Evolutionary conservation across 2,888 invertebrate genomes (phyloP).

Genomic region (Leucania comma): DNA sequence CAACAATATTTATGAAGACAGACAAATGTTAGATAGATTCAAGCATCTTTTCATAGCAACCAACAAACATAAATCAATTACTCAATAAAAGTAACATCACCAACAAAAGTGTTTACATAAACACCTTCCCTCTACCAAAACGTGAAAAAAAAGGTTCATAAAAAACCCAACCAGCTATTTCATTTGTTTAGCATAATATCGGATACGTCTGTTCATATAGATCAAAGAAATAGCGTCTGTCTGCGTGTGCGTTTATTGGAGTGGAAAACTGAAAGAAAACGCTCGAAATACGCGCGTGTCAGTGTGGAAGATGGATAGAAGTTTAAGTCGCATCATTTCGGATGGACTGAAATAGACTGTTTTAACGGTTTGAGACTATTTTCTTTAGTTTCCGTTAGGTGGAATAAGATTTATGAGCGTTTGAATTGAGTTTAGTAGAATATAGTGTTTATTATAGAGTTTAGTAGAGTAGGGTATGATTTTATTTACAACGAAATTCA

Average conservation of each 20-base stretch:
- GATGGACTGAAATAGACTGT: conserved; percentile 26
- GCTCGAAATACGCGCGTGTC: conserved; percentile 68
- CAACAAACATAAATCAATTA: not conserved
- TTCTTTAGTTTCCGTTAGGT: not conserved
- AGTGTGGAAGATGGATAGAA: conserved; percentile 46
- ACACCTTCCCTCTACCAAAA: conserved; percentile 2
- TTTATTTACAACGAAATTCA: not conserved
- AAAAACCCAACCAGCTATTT: conserved; percentile 41
- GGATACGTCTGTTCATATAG: conserved; percentile 65
- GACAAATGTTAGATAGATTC: not conserved
- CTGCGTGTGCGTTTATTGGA: conserved; percentile 67
- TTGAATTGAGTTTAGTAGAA: not conserved
- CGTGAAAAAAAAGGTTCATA: conserved; percentile 14
- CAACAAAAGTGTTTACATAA: conserved; percentile 26
- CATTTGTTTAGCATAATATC: conserved; percentile 62
- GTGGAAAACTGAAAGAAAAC: conserved; percentile 76
- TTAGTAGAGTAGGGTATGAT: too few relatives aligned
- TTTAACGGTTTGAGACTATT: not conserved
- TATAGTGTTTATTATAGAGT: too few relatives aligned
- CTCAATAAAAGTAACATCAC: conserved; percentile 33
- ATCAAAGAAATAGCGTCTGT: conserved; percentile 75
- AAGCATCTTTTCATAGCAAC: too few relatives aligned
- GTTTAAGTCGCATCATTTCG: conserved; percentile 32
- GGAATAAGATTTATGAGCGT: not conserved
- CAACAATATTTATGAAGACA: not conserved